Percentiles rank a stretch among this genome's conserved stretches.
These are phyloP conservation scores for Crocuta crocuta DNA, from an alignment of 2,113 vertebrate species.

Conservation along the genomic window DNA sequence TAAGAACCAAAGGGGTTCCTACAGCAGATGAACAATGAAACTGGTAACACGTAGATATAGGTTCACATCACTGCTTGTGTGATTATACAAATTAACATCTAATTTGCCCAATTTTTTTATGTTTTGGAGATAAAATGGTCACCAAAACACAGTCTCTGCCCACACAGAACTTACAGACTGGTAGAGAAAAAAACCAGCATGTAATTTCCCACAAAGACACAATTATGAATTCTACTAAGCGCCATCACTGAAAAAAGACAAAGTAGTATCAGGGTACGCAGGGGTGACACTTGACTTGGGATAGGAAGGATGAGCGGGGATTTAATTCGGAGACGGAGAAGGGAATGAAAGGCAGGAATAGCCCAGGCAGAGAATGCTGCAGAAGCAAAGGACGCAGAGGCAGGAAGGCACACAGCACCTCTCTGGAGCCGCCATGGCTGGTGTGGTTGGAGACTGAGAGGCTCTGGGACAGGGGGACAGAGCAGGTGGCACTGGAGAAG, in stretches of 20 bases:
- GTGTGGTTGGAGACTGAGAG: not conserved
- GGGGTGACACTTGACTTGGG: not conserved
- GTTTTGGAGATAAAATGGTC: not conserved
- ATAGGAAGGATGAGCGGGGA: not conserved
- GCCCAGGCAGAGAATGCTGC: not conserved
- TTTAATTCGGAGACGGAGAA: not conserved
- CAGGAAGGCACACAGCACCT: fast-evolving
- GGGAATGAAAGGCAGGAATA: not conserved
- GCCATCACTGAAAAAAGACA: not conserved
- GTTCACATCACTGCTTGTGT: not conserved
- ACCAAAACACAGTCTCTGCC: not conserved
- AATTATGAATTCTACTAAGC: not conserved
- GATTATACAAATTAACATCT: not conserved
- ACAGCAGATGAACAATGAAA: not conserved
- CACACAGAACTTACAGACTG: not conserved
- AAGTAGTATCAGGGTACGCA: too few species aligned
- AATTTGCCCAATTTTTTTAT: not conserved
- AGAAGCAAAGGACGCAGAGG: fast-evolving
- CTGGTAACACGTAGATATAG: not conserved
- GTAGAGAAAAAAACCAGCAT: not conserved
- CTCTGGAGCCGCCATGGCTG: too few species aligned
- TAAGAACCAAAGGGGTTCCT: not conserved
- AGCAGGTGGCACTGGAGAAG: not conserved
- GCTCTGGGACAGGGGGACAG: not conserved
- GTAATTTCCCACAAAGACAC: not conserved